Conservation (phyloP, 2,888 invertebrate genomes). For the Nemoura dubitans region DNA sequence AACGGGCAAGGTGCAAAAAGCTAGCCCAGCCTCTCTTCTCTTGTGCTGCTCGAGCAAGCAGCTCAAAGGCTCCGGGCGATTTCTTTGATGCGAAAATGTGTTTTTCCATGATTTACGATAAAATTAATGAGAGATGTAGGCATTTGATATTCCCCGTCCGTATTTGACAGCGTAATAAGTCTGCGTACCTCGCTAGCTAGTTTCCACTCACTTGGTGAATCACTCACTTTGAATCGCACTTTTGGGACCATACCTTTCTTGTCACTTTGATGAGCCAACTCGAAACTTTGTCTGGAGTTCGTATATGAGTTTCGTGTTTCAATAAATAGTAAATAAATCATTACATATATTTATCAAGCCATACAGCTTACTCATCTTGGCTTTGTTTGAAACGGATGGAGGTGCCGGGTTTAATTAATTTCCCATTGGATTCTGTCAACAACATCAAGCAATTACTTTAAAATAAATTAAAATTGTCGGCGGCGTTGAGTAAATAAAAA, state of each 20-base stretch:
- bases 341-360: neutral
- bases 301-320: neutral
- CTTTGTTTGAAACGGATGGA: neutral
- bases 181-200: neutral
- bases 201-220: neutral
- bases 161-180: neutral
- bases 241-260: neutral
- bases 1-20: neutral
- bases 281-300: neutral
- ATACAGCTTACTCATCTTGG: neutral
- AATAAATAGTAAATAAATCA: neutral
- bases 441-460: neutral
- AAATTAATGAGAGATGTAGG: neutral
- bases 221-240: neutral
- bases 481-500: neutral
- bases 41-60: neutral
- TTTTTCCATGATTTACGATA: neutral
- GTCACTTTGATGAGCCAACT: neutral
- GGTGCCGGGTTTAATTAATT: neutral
- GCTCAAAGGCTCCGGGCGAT: neutral
- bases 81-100: neutral
- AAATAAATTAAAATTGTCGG: neutral
- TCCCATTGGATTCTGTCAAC: neutral
- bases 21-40: too few relatives aligned
- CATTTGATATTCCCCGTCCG: constrained; percentile 3